phyloP scores from a whole-genome alignment of 2,797 vertebrate species.

The Parambassis ranga region DNA sequence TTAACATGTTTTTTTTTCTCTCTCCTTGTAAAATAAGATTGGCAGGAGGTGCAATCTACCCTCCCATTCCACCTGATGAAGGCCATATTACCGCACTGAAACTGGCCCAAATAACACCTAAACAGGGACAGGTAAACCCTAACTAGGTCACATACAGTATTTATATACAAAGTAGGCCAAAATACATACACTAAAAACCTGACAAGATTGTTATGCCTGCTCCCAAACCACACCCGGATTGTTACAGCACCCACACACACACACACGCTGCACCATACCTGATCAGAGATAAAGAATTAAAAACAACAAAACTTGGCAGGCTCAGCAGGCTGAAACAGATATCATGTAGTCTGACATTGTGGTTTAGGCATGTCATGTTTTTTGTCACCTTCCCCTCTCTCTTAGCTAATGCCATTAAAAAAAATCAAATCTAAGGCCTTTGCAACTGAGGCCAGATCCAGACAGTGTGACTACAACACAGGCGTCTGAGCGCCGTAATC shows the following conservation, averaged over 20 bases:
- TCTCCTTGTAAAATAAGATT: constrained; percentile 7
- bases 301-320: constrained; percentile 1
- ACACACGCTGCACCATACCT: background rate
- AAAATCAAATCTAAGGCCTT: background rate
- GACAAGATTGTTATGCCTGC: constrained; percentile 10
- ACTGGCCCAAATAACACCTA: constrained; percentile 58
- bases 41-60: constrained; percentile 15
- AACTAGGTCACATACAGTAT: constrained; percentile 67
- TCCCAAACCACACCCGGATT: constrained; percentile 28
- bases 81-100: constrained; percentile 25
- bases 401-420: background rate
- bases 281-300: constrained; percentile 12
- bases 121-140: constrained; percentile 58
- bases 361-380: constrained; percentile 11
- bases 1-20: background rate
- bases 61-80: constrained; percentile 24
- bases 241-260: constrained; percentile 1
- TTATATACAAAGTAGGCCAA: constrained; percentile 70
- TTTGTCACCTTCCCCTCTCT: background rate
- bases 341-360: constrained; percentile 1
- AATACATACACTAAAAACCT: constrained; percentile 47
- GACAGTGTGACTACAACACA: constrained; percentile 24
- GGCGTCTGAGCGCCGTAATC: constrained; percentile 33
- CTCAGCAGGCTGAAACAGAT: constrained; percentile 32
- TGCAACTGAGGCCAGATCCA: constrained; percentile 12